Evolutionary conservation across 2,113 vertebrate species (phyloP).

Genomic region (Chauna torquata): DNA sequence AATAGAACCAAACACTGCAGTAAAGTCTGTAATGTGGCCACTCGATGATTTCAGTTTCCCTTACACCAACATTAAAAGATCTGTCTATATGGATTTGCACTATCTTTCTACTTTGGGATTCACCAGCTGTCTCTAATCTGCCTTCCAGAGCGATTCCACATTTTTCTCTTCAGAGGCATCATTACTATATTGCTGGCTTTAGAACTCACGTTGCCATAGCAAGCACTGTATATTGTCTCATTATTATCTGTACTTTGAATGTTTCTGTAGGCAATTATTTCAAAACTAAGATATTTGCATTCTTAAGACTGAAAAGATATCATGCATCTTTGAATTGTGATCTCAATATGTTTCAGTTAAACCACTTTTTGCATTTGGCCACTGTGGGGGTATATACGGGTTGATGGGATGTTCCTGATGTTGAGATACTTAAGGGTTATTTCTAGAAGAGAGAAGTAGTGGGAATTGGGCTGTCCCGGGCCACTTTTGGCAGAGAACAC

Average conservation of each 20-base stretch:
- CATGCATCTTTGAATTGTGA: neutral
- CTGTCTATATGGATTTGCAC: neutral
- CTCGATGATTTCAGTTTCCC: neutral
- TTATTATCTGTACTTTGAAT: constrained; percentile 27
- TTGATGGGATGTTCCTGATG: neutral
- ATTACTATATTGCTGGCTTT: neutral
- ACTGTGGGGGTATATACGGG: neutral
- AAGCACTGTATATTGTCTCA: neutral
- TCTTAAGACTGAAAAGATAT: neutral
- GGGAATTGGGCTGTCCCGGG: neutral
- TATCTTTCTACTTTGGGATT: neutral
- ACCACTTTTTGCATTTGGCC: neutral
- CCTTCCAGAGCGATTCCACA: neutral
- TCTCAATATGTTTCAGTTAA: neutral
- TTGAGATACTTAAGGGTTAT: neutral
- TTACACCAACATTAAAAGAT: neutral
- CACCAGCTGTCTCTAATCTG: neutral
- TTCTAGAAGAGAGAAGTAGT: neutral
- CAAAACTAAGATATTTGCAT: neutral
- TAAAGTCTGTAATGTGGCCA: neutral
- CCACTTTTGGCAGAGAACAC: neutral
- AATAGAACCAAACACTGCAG: neutral
- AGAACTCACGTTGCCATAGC: constrained; percentile 20
- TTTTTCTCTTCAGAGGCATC: constrained; percentile 3
- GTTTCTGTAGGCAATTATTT: constrained; percentile 8